Evolutionary conservation across 2,888 invertebrate species (phyloP), one percentile per base, ranked within the genome.

Genomic region (Drosophila kuntzei): DNA sequence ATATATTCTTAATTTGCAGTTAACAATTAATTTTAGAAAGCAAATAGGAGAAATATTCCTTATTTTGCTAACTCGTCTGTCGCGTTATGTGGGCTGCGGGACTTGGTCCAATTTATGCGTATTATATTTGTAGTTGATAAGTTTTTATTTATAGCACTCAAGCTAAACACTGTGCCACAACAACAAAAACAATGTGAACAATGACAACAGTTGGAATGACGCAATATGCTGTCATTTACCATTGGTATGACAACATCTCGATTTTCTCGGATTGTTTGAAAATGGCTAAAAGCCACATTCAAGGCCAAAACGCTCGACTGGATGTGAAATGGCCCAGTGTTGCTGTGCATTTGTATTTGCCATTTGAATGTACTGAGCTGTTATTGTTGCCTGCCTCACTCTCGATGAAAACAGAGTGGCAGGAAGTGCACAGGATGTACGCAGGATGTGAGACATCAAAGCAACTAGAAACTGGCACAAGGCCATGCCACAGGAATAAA

Each of bases 91-190:
- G 25, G 49, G 46, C 46, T 25, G 50, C 20, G 29, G 14, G 18
- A 39, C 37, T 43, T 34, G 14, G 49, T 32, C 34, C 44, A 25
- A 39, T 44, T 50, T 50, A 53, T 41, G 27, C 16, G 20, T 36
- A 60, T 25, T 49, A 32, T 44, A 43, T 54, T 43, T 55, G 25
- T 44, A 53, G 49, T 76, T 84, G 79, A 79, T 81, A 71, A 69
- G 71, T 65, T 73, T 59, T 79, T 87, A 87, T 87, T 87, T 71
- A 79, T 85, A 82, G 73, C 73, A 59, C 55, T 69, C 51, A 77
- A 76, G 54, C 74, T 67, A 67, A 75, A 67, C 67, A 54, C 41
- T 57, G 41, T 16, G 63, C 62, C 60, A 50, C 25, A 59, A 16
- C 27, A 53, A 29, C 51, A 20, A 1, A 22, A 41, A 16, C 32